A percentile compares a stretch with the other conserved stretches of the same genome.
Conservation (phyloP, 2,113 vertebrate species). For the Leptodactylus fuscus region DNA sequence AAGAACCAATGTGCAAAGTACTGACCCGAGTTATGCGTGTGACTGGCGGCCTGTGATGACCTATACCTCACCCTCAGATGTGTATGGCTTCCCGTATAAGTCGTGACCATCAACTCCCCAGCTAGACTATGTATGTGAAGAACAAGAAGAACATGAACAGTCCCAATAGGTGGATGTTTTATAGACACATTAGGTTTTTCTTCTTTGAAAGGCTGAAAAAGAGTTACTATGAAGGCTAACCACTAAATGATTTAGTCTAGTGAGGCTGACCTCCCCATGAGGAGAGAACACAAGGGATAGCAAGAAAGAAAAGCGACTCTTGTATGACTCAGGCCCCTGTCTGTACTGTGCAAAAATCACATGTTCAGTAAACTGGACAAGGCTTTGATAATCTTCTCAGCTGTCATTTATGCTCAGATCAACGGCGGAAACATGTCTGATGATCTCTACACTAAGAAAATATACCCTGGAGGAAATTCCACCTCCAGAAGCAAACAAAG, state of each 20-base stretch:
- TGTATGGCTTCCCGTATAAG: too few species aligned
- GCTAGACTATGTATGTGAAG: too few species aligned
- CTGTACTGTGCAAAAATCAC: not conserved
- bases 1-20: too few species aligned
- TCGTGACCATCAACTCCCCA: too few species aligned
- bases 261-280: not conserved
- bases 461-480: not conserved
- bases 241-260: not conserved
- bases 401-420: not conserved
- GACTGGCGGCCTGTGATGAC: too few species aligned
- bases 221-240: not conserved
- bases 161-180: too few species aligned
- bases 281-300: not conserved
- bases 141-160: too few species aligned
- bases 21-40: too few species aligned
- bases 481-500: not conserved
- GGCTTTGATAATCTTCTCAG: not conserved
- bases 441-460: not conserved
- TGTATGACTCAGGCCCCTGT: constrained; percentile 13
- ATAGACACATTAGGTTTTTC: not conserved
- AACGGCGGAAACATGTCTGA: not conserved
- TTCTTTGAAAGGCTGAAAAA: not conserved
- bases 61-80: too few species aligned
- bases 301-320: not conserved
- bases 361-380: constrained; percentile 2